Evolutionary conservation across 2,113 vertebrate genomes (phyloP), one percentile per base, ranked within the genome.

Genomic region (Sinosuthora webbiana): DNA sequence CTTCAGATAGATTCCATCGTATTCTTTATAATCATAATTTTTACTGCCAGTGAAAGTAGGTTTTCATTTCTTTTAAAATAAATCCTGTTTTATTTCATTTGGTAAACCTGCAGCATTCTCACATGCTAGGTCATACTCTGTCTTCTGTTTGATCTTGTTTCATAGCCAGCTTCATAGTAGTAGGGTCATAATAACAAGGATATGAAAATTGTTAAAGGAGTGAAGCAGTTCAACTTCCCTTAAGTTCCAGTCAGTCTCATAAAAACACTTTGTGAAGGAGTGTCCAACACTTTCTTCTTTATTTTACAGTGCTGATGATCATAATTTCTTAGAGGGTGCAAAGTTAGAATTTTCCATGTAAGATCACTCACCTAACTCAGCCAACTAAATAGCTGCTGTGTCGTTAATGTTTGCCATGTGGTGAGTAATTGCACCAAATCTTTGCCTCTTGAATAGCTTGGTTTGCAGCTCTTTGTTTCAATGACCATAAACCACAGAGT

Each of bases 401-500:
- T 60, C 6, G 4, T 65, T 74, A 64, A 18, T 87, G 23, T 71
- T 89, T 78, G 60, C 59, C 28, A 8, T 41, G 25, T 33, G 13
- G 30, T 73, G 59, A 52, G 59, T 56, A 69, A 25, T 50, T 17
- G 63, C 82, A 75, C 24, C 31, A 63, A 49, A 15, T 80, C 37
- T 83, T 92, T 42, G 45, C 68, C 55, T 74, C 59, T 52, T 74
- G 47, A 95, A 41, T n/a, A 97, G 27, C 45, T 95, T 87, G 41
- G 83, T 91, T 62, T 89, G 76, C 52, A 98, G 93, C 33, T 97
- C 97, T 88, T 90, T 94, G 83, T 95, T 97, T 87, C 57, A n/a
- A 50, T 98, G 93, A 49, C 98, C 98, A 13, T 97, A 98, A 85
- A 98, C 95, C 60, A 98, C 86, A 70, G 97, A 88, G 76, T 97